phyloP scores from a whole-genome alignment of 2,797 vertebrate species.

The Gallinago stenura region DNA sequence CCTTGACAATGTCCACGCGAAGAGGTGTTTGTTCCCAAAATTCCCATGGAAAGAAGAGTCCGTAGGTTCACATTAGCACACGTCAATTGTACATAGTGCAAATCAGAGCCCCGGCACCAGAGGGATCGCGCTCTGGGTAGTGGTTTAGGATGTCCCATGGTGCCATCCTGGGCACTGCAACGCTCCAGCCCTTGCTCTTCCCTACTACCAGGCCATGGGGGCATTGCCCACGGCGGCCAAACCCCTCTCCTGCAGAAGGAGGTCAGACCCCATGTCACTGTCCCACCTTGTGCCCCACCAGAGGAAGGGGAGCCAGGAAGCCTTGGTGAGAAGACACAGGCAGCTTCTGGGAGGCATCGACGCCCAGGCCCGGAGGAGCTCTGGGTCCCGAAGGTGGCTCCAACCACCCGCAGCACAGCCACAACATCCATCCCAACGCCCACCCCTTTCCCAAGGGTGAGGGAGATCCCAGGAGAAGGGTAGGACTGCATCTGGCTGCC shows the following conservation, averaged over 20 bases:
- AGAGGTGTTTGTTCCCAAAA: not conserved
- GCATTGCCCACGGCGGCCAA: not conserved
- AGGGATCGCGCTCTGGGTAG: not conserved
- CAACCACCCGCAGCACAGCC: not conserved
- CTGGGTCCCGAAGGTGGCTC: not conserved
- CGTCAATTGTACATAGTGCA: conserved; percentile 57
- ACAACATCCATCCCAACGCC: not conserved
- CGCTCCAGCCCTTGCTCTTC: not conserved
- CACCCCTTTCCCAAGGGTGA: not conserved
- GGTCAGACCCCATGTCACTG: fast-evolving
- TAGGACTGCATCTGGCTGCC: not conserved
- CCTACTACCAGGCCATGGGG: not conserved
- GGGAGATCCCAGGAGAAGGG: not conserved
- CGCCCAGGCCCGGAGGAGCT: not conserved
- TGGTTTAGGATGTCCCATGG: not conserved
- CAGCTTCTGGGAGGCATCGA: not conserved
- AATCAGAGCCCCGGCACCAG: conserved; percentile 31
- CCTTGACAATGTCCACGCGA: not conserved
- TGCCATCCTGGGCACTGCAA: not conserved
- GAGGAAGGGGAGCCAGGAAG: not conserved
- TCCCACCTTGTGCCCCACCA: fast-evolving
- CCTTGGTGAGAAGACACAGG: fast-evolving
- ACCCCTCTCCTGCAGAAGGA: not conserved
- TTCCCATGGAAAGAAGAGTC: not conserved
- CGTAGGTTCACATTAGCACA: not conserved